phyloP scores from a whole-genome alignment of 2,113 vertebrate genomes.

The Caranx ignobilis region DNA sequence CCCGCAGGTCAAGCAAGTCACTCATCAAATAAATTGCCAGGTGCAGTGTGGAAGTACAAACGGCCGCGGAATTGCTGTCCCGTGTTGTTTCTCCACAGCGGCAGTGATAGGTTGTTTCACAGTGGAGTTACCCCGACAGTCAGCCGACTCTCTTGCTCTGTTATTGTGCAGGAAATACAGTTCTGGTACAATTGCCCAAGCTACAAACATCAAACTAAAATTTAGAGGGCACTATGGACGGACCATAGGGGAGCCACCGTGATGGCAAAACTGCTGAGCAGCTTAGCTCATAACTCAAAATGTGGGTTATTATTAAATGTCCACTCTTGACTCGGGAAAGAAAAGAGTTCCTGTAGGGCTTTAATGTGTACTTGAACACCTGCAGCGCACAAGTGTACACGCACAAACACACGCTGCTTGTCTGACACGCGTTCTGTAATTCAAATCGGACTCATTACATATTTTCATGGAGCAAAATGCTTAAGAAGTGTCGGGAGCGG shows the following conservation, averaged over 20 bases:
- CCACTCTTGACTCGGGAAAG: constrained; percentile 41
- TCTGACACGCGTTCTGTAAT: constrained; percentile 34
- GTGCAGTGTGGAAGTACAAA: constrained; percentile 43
- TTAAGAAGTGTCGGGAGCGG: constrained; percentile 60
- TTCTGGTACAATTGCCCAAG: constrained; percentile 56
- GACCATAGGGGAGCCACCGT: constrained; percentile 56
- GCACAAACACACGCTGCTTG: neutral
- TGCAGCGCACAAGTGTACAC: neutral
- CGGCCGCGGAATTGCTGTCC: constrained; percentile 41
- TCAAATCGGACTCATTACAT: constrained; percentile 36
- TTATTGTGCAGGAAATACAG: constrained; percentile 63
- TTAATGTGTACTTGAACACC: neutral
- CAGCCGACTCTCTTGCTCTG: constrained; percentile 14
- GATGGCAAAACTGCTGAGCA: constrained; percentile 46
- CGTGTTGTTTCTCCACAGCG: constrained; percentile 10
- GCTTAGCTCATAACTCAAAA: constrained; percentile 46
- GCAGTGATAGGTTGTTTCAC: constrained; percentile 35
- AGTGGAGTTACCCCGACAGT: constrained; percentile 17
- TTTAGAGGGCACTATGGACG: constrained; percentile 43
- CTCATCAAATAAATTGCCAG: constrained; percentile 63
- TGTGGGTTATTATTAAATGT: constrained; percentile 54
- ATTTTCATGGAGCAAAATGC: constrained; percentile 45
- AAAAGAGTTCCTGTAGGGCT: neutral
- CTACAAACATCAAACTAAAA: constrained; percentile 54
- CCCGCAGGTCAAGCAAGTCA: constrained; percentile 53